These are phyloP conservation scores for Acrobasis consociella DNA, from an alignment of 2,888 invertebrate genomes.

Conservation along the genomic window DNA sequence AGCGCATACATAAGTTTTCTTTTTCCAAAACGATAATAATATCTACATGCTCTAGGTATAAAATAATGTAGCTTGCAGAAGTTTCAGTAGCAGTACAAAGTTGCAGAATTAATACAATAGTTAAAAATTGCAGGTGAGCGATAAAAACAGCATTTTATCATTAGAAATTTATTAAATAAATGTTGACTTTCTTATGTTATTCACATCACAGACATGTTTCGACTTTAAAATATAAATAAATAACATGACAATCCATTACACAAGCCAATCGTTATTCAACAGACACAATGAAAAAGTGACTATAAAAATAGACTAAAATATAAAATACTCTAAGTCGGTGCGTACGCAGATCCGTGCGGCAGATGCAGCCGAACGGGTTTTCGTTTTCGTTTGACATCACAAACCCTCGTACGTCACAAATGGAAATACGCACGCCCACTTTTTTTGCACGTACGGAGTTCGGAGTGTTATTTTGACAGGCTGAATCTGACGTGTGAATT, in stretches of 20 bases:
- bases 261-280: constrained; percentile 40
- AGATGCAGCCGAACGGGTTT: not conserved
- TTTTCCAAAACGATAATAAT: too few relatives aligned
- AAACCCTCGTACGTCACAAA: too few relatives aligned
- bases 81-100: not conserved
- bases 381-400: not conserved
- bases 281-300: constrained; percentile 10
- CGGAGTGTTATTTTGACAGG: too few relatives aligned
- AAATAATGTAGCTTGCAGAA: too few relatives aligned
- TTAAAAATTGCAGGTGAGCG: too few relatives aligned
- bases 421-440: too few relatives aligned
- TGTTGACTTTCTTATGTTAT: constrained; percentile 45
- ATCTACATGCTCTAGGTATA: too few relatives aligned
- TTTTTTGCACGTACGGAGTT: too few relatives aligned
- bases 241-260: constrained; percentile 37
- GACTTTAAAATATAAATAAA: constrained; percentile 52
- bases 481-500: too few relatives aligned
- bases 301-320: not conserved
- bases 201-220: constrained; percentile 69
- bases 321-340: not conserved
- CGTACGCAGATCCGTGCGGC: not conserved
- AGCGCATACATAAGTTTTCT: too few relatives aligned
- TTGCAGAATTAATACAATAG: too few relatives aligned
- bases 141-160: not conserved
- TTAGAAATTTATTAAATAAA: constrained; percentile 48